Conservation (phyloP, 2,797 vertebrate species). For the Bradypodion ventrale region DNA sequence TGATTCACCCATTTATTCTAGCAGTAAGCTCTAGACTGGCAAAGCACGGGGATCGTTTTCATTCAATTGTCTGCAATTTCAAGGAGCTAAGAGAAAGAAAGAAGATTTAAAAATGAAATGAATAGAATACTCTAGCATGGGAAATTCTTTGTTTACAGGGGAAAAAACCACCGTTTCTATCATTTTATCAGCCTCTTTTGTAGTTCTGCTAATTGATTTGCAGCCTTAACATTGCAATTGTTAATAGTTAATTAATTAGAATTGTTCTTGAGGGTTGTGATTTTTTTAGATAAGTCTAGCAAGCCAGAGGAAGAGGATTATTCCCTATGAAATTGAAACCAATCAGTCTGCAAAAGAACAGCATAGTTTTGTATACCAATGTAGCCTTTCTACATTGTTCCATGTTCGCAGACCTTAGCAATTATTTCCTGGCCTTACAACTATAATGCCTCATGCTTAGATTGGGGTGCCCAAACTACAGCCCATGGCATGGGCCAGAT, state of each 20-base stretch:
- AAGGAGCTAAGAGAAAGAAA: background rate
- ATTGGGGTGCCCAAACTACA: too few relatives aligned
- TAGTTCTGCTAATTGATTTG: background rate
- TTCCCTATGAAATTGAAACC: background rate
- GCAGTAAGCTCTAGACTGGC: slow-evolving; percentile 18
- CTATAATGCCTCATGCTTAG: background rate
- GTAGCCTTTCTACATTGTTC: too few relatives aligned
- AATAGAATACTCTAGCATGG: background rate
- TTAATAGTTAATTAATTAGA: background rate
- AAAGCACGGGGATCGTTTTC: slow-evolving; percentile 5
- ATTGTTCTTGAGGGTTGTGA: background rate
- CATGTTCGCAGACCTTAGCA: background rate
- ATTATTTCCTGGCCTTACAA: background rate
- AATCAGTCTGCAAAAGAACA: background rate
- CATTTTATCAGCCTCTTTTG: background rate
- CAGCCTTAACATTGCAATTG: background rate
- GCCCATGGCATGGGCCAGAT: too few relatives aligned
- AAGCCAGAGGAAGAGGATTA: background rate
- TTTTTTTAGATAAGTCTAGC: background rate
- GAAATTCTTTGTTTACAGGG: too few relatives aligned
- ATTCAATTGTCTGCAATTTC: background rate
- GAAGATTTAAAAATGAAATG: background rate
- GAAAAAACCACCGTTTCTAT: too few relatives aligned
- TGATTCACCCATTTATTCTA: slow-evolving; percentile 20
- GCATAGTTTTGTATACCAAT: background rate